Conservation (phyloP, 2,888 invertebrate species). For the Drepanosiphum platanoidis region DNA sequence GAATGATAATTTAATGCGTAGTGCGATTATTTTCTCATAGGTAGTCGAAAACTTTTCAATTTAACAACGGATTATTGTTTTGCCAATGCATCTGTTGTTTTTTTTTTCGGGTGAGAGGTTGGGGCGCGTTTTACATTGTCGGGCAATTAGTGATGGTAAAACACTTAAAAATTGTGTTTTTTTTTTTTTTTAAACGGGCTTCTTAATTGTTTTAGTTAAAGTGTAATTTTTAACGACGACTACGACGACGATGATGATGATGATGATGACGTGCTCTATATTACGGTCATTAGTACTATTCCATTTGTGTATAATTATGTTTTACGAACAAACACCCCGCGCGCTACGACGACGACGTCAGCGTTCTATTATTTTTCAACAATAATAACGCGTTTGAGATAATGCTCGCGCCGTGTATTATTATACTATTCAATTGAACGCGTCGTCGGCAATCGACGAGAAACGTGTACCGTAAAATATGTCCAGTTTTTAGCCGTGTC, state of each 20-base stretch:
- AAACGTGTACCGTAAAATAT: too few species aligned
- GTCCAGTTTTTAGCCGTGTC: too few species aligned
- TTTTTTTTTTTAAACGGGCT: background rate
- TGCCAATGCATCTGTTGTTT: background rate
- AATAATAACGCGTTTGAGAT: too few species aligned
- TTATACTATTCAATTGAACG: too few species aligned
- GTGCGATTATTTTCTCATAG: background rate
- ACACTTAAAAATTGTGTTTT: background rate
- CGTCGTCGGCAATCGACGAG: too few species aligned
- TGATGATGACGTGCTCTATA: background rate
- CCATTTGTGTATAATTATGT: background rate
- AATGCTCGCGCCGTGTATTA: too few species aligned
- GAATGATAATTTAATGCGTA: background rate
- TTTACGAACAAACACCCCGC: too few species aligned
- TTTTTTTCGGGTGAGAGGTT: too few species aligned
- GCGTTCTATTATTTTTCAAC: too few species aligned
- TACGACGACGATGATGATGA: too few species aligned
- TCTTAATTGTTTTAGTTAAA: background rate
- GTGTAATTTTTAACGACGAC: background rate
- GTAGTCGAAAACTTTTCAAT: background rate
- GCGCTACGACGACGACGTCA: too few species aligned
- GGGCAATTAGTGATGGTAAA: background rate
- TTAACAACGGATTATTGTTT: background rate
- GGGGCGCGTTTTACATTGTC: background rate
- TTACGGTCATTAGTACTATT: background rate